A percentile compares a stretch with the other conserved stretches of the same genome.
Evolutionary conservation across 2,888 invertebrate species (phyloP).

Genomic region (Hecatera dysodea): DNA sequence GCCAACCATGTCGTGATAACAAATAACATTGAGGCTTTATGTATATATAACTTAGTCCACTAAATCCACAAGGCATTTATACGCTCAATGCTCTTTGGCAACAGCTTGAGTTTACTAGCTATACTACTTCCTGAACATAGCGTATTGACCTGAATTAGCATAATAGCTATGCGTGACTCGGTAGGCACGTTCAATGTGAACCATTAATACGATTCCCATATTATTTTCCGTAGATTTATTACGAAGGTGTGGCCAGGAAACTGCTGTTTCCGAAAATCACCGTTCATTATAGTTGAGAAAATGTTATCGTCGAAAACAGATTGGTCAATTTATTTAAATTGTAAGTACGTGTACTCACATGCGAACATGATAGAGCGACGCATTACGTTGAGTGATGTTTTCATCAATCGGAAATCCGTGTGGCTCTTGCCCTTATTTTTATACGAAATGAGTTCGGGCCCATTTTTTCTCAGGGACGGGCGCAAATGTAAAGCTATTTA

Average conservation of each 20-base stretch:
- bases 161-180: constrained; percentile 43
- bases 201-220: constrained; percentile 36
- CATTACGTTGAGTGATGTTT: constrained; percentile 69
- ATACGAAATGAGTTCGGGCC: constrained; percentile 42
- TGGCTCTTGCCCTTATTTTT: constrained; percentile 57
- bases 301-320: constrained; percentile 61
- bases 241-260: constrained; percentile 54
- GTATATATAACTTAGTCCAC: background rate
- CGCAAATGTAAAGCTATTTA: constrained; percentile 38
- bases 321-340: constrained; percentile 68
- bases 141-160: constrained; percentile 45
- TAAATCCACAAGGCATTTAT: constrained; percentile 17
- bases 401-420: constrained; percentile 66
- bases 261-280: constrained; percentile 41
- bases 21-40: too few species aligned
- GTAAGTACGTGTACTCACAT: constrained; percentile 63
- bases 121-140: constrained; percentile 35
- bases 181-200: constrained; percentile 31
- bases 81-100: constrained; percentile 29
- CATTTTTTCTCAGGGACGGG: constrained; percentile 38
- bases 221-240: constrained; percentile 52
- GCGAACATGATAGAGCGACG: constrained; percentile 63
- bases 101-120: constrained; percentile 35
- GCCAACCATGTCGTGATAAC: too few species aligned
- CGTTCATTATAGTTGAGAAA: constrained; percentile 50